These are phyloP conservation scores for Orthosia cruda DNA, from an alignment of 2,888 invertebrate genomes.

Conservation along the genomic window DNA sequence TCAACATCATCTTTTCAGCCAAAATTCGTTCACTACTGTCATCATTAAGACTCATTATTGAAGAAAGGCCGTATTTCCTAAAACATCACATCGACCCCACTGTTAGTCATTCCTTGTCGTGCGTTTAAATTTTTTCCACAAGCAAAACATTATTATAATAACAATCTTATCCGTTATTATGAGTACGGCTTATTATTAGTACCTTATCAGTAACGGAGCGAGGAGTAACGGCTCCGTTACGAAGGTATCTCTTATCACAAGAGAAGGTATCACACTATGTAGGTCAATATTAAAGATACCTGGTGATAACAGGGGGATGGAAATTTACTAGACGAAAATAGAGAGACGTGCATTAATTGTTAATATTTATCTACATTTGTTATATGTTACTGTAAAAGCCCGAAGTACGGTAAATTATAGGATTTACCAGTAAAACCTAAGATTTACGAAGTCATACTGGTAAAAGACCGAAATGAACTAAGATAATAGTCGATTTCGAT, in stretches of 20 bases:
- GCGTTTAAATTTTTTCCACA: constrained; percentile 3
- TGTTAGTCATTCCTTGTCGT: neutral
- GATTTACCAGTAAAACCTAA: too few relatives aligned
- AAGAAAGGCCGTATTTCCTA: neutral
- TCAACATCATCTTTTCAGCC: too few relatives aligned
- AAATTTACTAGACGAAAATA: constrained; percentile 49
- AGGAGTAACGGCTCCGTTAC: constrained; percentile 56
- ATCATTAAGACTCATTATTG: too few relatives aligned
- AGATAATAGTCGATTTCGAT: too few relatives aligned
- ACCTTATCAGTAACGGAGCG: constrained; percentile 40
- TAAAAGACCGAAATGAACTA: too few relatives aligned
- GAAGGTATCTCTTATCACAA: constrained; percentile 47
- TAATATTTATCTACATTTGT: constrained; percentile 20
- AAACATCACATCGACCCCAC: neutral
- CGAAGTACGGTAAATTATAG: too few relatives aligned
- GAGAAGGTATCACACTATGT: constrained; percentile 47
- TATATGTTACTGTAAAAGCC: neutral
- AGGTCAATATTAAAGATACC: constrained; percentile 49
- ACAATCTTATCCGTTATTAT: constrained; percentile 35
- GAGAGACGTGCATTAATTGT: constrained; percentile 6
- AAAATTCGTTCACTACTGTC: too few relatives aligned
- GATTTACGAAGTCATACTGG: too few relatives aligned
- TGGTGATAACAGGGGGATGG: constrained; percentile 37
- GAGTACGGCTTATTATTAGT: constrained; percentile 13
- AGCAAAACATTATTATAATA: constrained; percentile 32